Percentiles rank a stretch among this genome's conserved stretches.
phyloP scores from a whole-genome alignment of 1,140 invertebrate species.

The Brachionus rubens region DNA sequence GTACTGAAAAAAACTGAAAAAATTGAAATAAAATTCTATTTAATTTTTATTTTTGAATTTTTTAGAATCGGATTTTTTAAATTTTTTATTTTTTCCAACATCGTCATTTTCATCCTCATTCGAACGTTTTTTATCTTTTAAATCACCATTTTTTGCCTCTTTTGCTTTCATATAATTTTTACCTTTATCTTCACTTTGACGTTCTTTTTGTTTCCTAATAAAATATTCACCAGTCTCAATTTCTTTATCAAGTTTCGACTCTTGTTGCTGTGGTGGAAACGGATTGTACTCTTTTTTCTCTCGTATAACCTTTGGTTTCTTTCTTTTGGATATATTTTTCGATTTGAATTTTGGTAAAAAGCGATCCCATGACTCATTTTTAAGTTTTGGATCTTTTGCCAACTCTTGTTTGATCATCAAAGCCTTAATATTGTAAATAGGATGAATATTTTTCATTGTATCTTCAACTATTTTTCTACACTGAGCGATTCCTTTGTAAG shows the following conservation, averaged over 20 bases:
- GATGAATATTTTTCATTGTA: slow-evolving; percentile 98
- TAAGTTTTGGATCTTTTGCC: slow-evolving; percentile 79
- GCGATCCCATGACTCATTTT: slow-evolving; percentile 92
- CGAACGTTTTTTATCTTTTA: background rate
- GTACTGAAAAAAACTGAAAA: too few species aligned
- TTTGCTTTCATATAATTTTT: slow-evolving; percentile 38
- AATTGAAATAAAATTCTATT: too few species aligned
- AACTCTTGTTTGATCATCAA: slow-evolving; percentile 96
- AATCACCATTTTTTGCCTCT: background rate
- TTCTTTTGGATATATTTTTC: slow-evolving; percentile 81
- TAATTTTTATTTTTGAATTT: background rate
- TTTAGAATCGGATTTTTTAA: background rate
- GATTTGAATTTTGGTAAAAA: slow-evolving; percentile 93
- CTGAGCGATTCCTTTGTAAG: slow-evolving; percentile 87
- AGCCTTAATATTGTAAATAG: slow-evolving; percentile 95
- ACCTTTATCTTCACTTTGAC: slow-evolving; percentile 5
- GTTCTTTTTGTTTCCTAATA: slow-evolving; percentile 73
- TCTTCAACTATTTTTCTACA: slow-evolving; percentile 85
- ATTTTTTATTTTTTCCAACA: slow-evolving; percentile 16
- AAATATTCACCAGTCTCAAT: slow-evolving; percentile 95
- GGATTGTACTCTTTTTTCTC: slow-evolving; percentile 76
- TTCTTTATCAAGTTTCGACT: slow-evolving; percentile 89
- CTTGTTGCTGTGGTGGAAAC: slow-evolving; percentile 86
- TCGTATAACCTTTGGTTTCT: slow-evolving; percentile 67
- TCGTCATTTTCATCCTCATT: background rate